A percentile compares a stretch with the other conserved stretches of the same genome.
Evolutionary conservation across 1,140 invertebrate species (phyloP).

Genomic region (Archivesica marissinica): DNA sequence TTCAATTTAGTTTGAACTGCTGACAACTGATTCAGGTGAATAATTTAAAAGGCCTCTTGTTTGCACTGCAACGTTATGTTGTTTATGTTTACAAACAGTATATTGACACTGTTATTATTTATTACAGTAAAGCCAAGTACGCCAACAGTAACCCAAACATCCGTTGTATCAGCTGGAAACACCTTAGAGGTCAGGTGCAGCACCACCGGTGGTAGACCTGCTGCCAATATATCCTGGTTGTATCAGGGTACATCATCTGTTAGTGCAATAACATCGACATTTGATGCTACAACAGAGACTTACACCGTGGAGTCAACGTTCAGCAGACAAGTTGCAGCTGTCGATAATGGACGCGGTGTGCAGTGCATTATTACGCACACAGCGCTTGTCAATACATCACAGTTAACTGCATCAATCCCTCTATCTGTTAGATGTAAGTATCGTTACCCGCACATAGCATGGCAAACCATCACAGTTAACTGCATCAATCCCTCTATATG

Average conservation of each 20-base stretch:
- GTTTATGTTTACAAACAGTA: too few species aligned
- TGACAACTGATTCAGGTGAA: too few species aligned
- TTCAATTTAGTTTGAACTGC: too few species aligned
- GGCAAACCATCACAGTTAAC: too few species aligned
- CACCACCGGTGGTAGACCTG: constrained; percentile 18
- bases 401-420: not conserved
- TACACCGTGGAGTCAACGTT: constrained; percentile 1
- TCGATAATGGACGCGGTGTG: not conserved
- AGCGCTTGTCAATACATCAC: not conserved
- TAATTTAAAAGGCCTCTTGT: too few species aligned
- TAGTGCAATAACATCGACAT: not conserved
- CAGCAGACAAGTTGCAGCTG: not conserved
- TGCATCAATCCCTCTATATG: too few species aligned
- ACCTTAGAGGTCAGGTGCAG: not conserved
- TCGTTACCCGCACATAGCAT: too few species aligned
- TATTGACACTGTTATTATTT: too few species aligned
- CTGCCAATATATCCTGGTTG: constrained; percentile 4
- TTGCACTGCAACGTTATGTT: too few species aligned
- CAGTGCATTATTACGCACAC: not conserved
- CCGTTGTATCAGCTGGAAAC: not conserved
- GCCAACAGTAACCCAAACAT: not conserved
- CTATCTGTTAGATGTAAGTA: constrained; percentile 7
- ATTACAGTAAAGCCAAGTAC: not conserved
- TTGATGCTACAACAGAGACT: not conserved
- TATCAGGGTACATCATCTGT: not conserved